phyloP scores from a whole-genome alignment of 2,113 vertebrate genomes.

The Rhinichthys klamathensis region DNA sequence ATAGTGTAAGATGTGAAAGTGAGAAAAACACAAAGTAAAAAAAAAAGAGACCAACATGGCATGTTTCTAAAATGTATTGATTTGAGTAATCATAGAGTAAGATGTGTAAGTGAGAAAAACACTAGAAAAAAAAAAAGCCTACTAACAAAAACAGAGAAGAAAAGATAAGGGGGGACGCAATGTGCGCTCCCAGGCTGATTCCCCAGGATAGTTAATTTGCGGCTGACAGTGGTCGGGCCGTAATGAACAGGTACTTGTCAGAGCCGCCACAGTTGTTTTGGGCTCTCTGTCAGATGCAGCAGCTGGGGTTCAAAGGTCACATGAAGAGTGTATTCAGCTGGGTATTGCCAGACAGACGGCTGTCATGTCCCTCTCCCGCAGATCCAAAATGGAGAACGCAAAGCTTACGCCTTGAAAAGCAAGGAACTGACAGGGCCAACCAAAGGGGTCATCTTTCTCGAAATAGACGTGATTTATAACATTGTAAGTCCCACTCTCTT shows the following conservation, averaged over 20 bases:
- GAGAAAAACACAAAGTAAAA: background rate
- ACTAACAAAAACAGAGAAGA: slow-evolving; percentile 26
- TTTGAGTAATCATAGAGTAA: slow-evolving; percentile 40
- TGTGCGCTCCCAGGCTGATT: slow-evolving; percentile 88
- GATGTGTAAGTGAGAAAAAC: slow-evolving; percentile 64
- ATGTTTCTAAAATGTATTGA: background rate
- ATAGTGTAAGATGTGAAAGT: slow-evolving; percentile 50
- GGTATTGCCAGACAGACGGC: slow-evolving; percentile 98
- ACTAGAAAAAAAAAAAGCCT: background rate
- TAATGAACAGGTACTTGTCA: slow-evolving; percentile 99
- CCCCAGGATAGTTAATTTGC: slow-evolving; percentile 99
- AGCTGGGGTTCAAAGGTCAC: slow-evolving; percentile 98
- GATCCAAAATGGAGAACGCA: slow-evolving; percentile 99
- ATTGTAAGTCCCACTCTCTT: slow-evolving; percentile 97
- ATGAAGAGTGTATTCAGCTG: slow-evolving; percentile 94
- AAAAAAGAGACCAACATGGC: background rate
- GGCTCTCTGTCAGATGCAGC: slow-evolving; percentile 99
- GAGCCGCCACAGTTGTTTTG: slow-evolving; percentile 99
- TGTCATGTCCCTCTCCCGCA: slow-evolving; percentile 99
- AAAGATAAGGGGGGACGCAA: slow-evolving; percentile 61
- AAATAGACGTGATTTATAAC: slow-evolving; percentile 99
- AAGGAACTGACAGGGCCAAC: slow-evolving; percentile 99
- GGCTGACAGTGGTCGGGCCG: slow-evolving; percentile 93
- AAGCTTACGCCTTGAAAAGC: slow-evolving; percentile 99
- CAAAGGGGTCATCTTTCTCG: slow-evolving; percentile 99